Evolutionary conservation across 1,140 invertebrate genomes (phyloP).

Genomic region (Anastatus disparis): DNA sequence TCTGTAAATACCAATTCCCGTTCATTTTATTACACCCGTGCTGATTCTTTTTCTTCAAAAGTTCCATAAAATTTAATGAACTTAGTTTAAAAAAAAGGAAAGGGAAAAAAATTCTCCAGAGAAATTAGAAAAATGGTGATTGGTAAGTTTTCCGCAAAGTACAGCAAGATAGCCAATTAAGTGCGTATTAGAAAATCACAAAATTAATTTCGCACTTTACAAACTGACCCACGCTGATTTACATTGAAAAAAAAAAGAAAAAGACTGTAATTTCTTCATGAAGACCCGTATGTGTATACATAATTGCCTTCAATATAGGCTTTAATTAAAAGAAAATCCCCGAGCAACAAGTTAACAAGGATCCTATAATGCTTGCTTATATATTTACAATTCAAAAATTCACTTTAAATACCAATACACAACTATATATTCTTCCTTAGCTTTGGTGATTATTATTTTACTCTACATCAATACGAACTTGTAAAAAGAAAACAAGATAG

Average conservation of each 20-base stretch:
- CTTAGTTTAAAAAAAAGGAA: neutral
- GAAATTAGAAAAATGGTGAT: constrained; percentile 5
- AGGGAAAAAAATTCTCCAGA: too few relatives aligned
- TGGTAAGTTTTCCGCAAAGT: neutral
- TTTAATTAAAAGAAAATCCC: constrained; percentile 4
- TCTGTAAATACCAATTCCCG: neutral
- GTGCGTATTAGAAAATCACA: constrained; percentile 6
- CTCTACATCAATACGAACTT: too few relatives aligned
- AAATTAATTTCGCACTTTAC: constrained; percentile 15
- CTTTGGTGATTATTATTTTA: too few relatives aligned
- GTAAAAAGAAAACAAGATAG: too few relatives aligned
- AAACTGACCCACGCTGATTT: neutral
- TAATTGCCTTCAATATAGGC: neutral
- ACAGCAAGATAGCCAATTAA: constrained; percentile 6
- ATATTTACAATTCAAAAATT: too few relatives aligned
- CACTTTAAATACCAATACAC: too few relatives aligned
- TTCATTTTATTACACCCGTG: neutral
- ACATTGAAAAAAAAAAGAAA: neutral
- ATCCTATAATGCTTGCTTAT: too few relatives aligned
- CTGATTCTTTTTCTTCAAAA: neutral
- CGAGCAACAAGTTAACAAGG: neutral
- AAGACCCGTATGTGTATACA: neutral
- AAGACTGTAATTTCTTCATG: neutral
- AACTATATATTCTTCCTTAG: too few relatives aligned
- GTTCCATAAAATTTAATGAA: constrained; percentile 20